Conservation (phyloP, 1,140 invertebrate species). For the Heterodera schachtii region DNA sequence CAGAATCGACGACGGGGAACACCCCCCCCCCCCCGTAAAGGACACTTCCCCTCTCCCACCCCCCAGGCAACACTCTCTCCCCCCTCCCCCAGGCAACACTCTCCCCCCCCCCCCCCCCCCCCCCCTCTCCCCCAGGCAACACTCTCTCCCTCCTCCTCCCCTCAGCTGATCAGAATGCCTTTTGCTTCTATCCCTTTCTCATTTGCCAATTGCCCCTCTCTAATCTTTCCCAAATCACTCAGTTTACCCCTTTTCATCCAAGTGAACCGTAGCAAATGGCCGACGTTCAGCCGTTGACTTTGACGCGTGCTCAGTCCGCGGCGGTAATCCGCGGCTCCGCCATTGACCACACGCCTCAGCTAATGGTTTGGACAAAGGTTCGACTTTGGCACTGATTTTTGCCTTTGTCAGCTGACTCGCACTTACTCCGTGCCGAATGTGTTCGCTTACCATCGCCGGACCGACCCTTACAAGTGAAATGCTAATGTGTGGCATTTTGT, state of each 20-base stretch:
- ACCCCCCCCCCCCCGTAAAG: no score
- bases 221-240: background rate
- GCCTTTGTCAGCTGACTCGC: slow-evolving; percentile 29
- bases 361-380: slow-evolving; percentile 24
- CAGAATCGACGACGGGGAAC: no score
- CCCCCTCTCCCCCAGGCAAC: no score
- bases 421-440: slow-evolving; percentile 39
- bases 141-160: no score
- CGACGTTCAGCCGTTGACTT: slow-evolving; percentile 17
- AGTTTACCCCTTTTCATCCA: background rate
- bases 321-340: slow-evolving; percentile 39
- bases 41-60: no score
- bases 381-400: no score
- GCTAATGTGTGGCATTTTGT: background rate
- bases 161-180: no score
- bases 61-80: no score
- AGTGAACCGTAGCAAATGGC: slow-evolving; percentile 7
- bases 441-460: slow-evolving; percentile 33
- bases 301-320: slow-evolving; percentile 41
- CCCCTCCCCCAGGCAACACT: no score
- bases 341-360: slow-evolving; percentile 30
- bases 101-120: no score
- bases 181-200: background rate
- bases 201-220: background rate
- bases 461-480: slow-evolving; percentile 34